A percentile compares a stretch with the other conserved stretches of the same genome.
Conservation (phyloP, 2,797 vertebrate species). For the Otolemur crassicaudatus region DNA sequence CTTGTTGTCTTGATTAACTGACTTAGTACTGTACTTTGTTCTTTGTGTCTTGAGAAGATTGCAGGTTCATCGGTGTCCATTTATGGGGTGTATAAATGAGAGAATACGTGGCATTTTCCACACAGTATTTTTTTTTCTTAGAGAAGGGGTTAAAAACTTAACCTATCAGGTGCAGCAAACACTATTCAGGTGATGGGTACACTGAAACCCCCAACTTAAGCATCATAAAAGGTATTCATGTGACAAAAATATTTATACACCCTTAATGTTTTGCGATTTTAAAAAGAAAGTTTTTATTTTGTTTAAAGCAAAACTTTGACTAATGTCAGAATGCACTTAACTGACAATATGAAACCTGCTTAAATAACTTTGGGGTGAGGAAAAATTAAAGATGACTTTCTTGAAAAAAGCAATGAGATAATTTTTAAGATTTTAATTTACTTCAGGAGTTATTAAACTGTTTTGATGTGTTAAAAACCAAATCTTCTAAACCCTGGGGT, state of each 20-base stretch:
- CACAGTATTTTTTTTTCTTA: not conserved
- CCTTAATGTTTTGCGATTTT: not conserved
- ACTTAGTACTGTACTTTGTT: not conserved
- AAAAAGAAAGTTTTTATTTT: constrained; percentile 64
- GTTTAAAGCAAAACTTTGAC: constrained; percentile 58
- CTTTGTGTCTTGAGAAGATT: constrained; percentile 26
- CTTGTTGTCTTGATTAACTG: constrained; percentile 21
- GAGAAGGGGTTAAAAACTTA: not conserved
- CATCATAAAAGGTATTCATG: not conserved
- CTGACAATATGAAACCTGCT: constrained; percentile 43
- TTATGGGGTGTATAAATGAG: not conserved
- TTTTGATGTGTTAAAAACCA: constrained; percentile 18
- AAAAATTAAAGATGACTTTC: constrained; percentile 62
- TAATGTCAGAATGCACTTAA: constrained; percentile 34
- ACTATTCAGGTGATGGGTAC: not conserved
- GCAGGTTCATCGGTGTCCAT: not conserved
- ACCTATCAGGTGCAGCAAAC: not conserved
- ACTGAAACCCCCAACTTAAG: not conserved
- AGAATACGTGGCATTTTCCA: constrained; percentile 13
- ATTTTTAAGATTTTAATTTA: not conserved
- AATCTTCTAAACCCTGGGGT: constrained; percentile 34
- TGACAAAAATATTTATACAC: not conserved
- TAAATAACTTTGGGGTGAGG: constrained; percentile 5
- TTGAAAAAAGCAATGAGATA: constrained; percentile 28
- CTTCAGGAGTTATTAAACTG: constrained; percentile 42